A percentile compares a stretch with the other conserved stretches of the same genome.
Conservation (phyloP, 2,888 invertebrate genomes). For the Torymus texanus region DNA sequence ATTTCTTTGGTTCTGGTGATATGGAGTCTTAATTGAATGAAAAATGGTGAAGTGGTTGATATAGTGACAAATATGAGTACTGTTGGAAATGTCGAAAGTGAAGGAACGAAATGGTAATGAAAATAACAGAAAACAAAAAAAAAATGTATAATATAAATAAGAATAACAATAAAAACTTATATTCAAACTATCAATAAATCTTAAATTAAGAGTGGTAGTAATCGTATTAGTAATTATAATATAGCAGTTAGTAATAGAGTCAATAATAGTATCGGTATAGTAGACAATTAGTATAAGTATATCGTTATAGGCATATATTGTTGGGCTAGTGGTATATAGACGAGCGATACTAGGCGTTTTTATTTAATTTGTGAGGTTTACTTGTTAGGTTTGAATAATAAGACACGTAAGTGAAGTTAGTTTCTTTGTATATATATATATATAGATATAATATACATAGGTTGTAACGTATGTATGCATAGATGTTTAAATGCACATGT, state of each 20-base stretch:
- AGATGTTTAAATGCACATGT: constrained; percentile 52
- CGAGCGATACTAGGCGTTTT: constrained; percentile 54
- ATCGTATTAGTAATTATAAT: constrained; percentile 41
- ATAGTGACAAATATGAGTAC: constrained; percentile 21
- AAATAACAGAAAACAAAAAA: constrained; percentile 8
- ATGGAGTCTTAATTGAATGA: constrained; percentile 18
- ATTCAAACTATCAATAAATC: constrained; percentile 18
- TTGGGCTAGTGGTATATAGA: constrained; percentile 48
- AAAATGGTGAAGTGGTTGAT: constrained; percentile 25
- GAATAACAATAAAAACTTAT: constrained; percentile 17
- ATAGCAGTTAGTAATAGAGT: constrained; percentile 57
- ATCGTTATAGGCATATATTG: constrained; percentile 50
- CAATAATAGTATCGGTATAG: constrained; percentile 53
- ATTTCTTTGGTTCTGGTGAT: constrained; percentile 28
- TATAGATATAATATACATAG: constrained; percentile 8
- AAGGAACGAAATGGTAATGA: constrained; percentile 17
- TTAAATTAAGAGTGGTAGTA: constrained; percentile 25
- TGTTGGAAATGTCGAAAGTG: constrained; percentile 41
- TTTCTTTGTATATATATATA: constrained; percentile 52
- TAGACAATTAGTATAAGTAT: constrained; percentile 49
- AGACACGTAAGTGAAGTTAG: constrained; percentile 55
- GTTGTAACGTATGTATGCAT: constrained; percentile 38
- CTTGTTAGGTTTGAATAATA: constrained; percentile 55
- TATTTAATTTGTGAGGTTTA: constrained; percentile 54
- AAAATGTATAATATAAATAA: constrained; percentile 12